Percentiles rank a stretch among this genome's conserved stretches.
phyloP scores from a whole-genome alignment of 2,888 invertebrate species.

The Parnassius orleans region DNA sequence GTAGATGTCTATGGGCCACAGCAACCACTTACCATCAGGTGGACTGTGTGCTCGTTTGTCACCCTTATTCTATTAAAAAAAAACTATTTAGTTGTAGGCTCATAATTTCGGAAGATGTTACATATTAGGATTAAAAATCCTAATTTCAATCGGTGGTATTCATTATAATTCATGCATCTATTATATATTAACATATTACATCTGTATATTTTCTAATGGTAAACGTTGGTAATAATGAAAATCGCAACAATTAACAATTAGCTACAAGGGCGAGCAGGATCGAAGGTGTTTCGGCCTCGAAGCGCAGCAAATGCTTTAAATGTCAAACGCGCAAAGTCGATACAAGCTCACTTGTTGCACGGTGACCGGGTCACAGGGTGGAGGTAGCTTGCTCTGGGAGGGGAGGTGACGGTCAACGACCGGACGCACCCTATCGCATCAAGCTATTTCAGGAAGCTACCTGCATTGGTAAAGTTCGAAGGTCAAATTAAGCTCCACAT shows the following conservation, averaged over 20 bases:
- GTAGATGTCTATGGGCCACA: too few species aligned
- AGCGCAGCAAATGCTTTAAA: conserved; percentile 46
- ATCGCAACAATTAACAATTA: background rate
- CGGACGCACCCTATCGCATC: conserved; percentile 62
- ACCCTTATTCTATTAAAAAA: too few species aligned
- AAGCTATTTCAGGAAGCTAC: conserved; percentile 62
- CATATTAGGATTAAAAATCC: too few species aligned
- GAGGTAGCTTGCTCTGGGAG: conserved; percentile 38
- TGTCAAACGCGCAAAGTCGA: conserved; percentile 74
- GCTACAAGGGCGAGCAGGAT: background rate
- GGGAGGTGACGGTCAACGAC: conserved; percentile 58
- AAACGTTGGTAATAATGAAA: background rate
- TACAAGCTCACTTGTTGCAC: conserved; percentile 72
- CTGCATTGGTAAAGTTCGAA: conserved; percentile 68
- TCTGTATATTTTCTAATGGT: too few species aligned
- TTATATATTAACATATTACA: too few species aligned
- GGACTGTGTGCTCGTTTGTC: too few species aligned
- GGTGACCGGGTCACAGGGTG: conserved; percentile 67
- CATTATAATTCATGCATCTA: too few species aligned
- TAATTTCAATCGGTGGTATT: too few species aligned
- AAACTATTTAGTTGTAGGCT: too few species aligned
- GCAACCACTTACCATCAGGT: too few species aligned
- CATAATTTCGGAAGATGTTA: too few species aligned
- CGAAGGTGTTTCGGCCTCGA: conserved; percentile 11
- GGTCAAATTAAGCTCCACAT: conserved; percentile 29